Conservation (phyloP, 2,113 vertebrate species). For the Mormoops blainvillei region DNA sequence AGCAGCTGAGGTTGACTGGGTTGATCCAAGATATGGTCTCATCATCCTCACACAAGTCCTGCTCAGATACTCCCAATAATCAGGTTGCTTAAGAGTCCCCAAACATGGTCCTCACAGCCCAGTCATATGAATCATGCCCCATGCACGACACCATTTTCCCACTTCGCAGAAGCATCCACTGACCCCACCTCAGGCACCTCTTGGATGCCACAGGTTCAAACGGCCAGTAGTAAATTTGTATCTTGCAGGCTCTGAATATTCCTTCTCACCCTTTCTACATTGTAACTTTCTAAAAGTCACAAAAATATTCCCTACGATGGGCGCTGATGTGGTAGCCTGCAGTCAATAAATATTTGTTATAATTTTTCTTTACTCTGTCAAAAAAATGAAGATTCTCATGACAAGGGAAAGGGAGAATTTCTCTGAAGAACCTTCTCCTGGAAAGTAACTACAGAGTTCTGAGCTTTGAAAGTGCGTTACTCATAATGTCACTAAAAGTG, state of each 20-base stretch:
- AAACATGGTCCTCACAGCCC: neutral
- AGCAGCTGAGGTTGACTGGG: neutral
- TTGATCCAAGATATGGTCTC: neutral
- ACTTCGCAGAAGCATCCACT: neutral
- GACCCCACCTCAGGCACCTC: neutral
- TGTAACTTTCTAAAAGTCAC: neutral
- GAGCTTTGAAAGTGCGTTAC: neutral
- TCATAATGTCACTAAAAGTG: neutral
- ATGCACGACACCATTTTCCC: neutral
- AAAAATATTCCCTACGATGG: neutral
- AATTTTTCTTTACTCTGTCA: neutral
- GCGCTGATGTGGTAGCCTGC: neutral
- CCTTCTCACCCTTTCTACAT: neutral
- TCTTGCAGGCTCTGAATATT: neutral
- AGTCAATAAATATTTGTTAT: neutral
- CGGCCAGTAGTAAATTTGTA: neutral
- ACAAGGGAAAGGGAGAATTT: neutral
- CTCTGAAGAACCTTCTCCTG: neutral
- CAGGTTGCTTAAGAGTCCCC: neutral
- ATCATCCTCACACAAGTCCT: neutral
- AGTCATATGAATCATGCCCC: neutral
- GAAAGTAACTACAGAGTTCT: neutral
- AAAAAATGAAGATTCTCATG: neutral
- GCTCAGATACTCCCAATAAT: neutral
- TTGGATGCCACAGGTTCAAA: neutral